Base-by-base conservation (phyloP, 2,888 invertebrate species). In the Rhyacophila evoluta region DNA sequence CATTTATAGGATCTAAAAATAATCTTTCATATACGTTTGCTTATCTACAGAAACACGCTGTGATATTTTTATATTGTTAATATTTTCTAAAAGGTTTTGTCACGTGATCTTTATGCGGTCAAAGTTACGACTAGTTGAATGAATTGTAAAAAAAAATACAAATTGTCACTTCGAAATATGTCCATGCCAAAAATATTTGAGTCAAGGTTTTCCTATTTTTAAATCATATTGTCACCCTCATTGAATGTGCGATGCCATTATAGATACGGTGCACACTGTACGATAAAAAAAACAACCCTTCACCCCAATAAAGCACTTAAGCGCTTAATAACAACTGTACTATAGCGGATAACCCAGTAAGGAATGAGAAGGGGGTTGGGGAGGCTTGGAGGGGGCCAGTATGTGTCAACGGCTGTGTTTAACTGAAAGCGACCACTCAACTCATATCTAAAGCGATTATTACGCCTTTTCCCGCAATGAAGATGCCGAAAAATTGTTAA, bases 211-310 rank as follows among this genome's bases (percentile, higher is more conserved):
- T 25, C 15, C 8, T 25, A 8, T 19, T 25, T 55, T 55, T 19
- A 25, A 55, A 55, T 55, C 55, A 55, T 55, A 55, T 19, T 55
- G 55, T 55, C 55, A 55, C 55, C 55, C 55, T 55, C 10, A 10
- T 2, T 19, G 55, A 55, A 55, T 55, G 55, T 55, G 55, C 77
- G 77, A 77, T 77, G 71, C 55, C 55, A 72, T 71, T 71, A 72
- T 67, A 33, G 77, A 77, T 77, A 77, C 19, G 72, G 69, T 70
- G 37, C 72, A 19, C 55, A 72, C 72, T 36, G 72, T 72, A 77
- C 28, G 72, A 39, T 41, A 36, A 71, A 75, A 75, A 75, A 72
- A 37, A 55, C 55, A 55, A 55, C 55, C 55, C 55, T 55, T 55
- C 55, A 55, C 55, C 55, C 55, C 55, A 55, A 55, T 55, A 55